phyloP scores from a whole-genome alignment of 2,888 invertebrate genomes.

The Platypus cylindrus region DNA sequence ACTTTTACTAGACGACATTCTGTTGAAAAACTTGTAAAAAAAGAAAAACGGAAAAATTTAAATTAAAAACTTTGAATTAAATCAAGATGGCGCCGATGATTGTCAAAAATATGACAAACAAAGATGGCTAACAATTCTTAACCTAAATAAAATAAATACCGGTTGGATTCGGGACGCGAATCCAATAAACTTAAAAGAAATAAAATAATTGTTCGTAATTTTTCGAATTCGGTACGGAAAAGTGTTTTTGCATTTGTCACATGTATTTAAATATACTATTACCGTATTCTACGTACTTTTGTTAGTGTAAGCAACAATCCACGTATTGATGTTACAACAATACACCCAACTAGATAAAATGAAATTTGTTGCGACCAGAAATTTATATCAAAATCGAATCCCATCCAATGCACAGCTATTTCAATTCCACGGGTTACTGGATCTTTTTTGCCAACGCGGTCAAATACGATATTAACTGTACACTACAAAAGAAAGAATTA shows the following conservation, averaged over 20 bases:
- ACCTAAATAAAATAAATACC: no score
- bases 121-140: no score
- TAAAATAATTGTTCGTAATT: no score
- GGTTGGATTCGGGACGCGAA: no score
- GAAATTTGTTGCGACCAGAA: conserved; percentile 99
- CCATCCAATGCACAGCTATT: conserved; percentile 93
- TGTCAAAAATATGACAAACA: no score
- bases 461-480: conserved; percentile 97
- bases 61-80: no score
- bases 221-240: no score
- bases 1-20: conserved; percentile 96
- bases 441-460: conserved; percentile 96
- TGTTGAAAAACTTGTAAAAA: conserved; percentile 95
- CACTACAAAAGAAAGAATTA: conserved; percentile 52
- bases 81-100: no score
- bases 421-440: conserved; percentile 94
- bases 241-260: no score
- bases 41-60: conserved; percentile 15
- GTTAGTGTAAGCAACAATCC: conserved; percentile 92
- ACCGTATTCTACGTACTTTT: conserved; percentile 78
- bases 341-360: conserved; percentile 92
- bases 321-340: conserved; percentile 93
- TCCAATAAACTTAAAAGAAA: no score
- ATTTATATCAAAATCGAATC: conserved; percentile 88
- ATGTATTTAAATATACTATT: no score